Conservation (phyloP, 53 echinoderm and acorn worm genomes). For the Holothuria leucospilota region DNA sequence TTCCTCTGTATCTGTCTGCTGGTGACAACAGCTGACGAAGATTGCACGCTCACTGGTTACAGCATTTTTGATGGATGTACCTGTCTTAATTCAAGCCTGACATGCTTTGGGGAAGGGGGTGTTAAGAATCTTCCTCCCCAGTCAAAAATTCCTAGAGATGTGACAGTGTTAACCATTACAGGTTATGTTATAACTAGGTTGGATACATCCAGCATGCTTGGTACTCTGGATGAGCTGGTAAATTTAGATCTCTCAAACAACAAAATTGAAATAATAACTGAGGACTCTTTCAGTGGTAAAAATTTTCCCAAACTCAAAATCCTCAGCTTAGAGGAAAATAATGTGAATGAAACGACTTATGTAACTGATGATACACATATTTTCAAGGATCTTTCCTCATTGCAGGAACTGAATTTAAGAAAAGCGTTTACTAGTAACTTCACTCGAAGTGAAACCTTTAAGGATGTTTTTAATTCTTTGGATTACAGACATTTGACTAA, state of each 20-base stretch:
- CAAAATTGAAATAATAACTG: slow-evolving; percentile 27
- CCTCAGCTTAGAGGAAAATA: slow-evolving; percentile 69
- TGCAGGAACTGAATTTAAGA: slow-evolving; percentile 70
- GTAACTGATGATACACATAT: not conserved
- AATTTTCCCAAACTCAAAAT: slow-evolving; percentile 59
- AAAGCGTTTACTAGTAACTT: slow-evolving; percentile 54
- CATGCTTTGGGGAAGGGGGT: not conserved
- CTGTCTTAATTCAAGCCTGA: not conserved
- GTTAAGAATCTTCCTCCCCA: not conserved
- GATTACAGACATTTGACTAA: slow-evolving; percentile 48
- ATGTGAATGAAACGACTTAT: slow-evolving; percentile 2
- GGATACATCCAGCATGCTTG: not conserved
- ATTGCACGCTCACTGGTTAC: not conserved
- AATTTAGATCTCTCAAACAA: slow-evolving; percentile 62
- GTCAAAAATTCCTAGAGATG: not conserved
- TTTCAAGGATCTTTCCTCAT: slow-evolving; percentile 48
- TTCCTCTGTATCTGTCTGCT: slow-evolving; percentile 5
- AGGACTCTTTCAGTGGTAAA: slow-evolving; percentile 33
- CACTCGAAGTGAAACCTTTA: slow-evolving; percentile 41
- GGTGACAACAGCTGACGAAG: not conserved
- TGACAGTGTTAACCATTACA: slow-evolving; percentile 15
- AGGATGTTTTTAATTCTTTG: slow-evolving; percentile 38
- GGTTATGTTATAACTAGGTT: slow-evolving; percentile 16
- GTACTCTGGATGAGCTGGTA: slow-evolving; percentile 29
- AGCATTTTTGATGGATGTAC: not conserved